These are phyloP conservation scores for Bolinopsis microptera DNA, from an alignment of 37 sponge, comb jelly and placozoan genomes.

Conservation along the genomic window DNA sequence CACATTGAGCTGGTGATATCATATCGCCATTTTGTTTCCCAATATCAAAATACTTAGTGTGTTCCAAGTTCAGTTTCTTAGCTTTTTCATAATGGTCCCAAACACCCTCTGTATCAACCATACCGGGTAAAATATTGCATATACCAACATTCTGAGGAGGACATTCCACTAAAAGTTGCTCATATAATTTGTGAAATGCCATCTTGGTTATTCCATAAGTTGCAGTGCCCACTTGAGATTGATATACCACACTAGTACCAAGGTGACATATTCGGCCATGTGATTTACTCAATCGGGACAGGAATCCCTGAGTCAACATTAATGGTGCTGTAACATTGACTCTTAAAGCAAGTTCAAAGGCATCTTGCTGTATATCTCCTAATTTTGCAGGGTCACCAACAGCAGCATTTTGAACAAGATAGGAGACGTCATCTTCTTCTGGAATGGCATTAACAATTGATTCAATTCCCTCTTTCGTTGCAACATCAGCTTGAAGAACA, in stretches of 20 bases:
- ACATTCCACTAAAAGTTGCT: not conserved
- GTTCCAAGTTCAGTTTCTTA: not conserved
- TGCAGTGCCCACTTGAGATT: not conserved
- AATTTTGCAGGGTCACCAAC: not conserved
- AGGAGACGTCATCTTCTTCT: not conserved
- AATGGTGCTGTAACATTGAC: constrained; percentile 4
- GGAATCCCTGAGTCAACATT: constrained; percentile 6
- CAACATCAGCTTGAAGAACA: not conserved
- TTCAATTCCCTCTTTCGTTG: not conserved
- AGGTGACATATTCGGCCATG: not conserved
- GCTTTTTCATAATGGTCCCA: not conserved
- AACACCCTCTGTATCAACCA: constrained; percentile 29
- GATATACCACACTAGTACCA: not conserved
- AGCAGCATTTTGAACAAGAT: constrained; percentile 11
- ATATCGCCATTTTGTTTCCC: not conserved
- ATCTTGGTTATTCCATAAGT: not conserved
- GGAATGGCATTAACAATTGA: not conserved
- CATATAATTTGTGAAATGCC: constrained; percentile 5
- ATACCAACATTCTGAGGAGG: not conserved
- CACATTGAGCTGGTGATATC: not conserved
- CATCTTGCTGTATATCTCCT: not conserved
- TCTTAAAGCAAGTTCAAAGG: not conserved
- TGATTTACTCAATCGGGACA: not conserved
- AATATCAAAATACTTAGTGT: not conserved
- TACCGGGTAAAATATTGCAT: not conserved